These are phyloP conservation scores for Silurus glanis DNA, from an alignment of 2,113 vertebrate species.

Conservation along the genomic window DNA sequence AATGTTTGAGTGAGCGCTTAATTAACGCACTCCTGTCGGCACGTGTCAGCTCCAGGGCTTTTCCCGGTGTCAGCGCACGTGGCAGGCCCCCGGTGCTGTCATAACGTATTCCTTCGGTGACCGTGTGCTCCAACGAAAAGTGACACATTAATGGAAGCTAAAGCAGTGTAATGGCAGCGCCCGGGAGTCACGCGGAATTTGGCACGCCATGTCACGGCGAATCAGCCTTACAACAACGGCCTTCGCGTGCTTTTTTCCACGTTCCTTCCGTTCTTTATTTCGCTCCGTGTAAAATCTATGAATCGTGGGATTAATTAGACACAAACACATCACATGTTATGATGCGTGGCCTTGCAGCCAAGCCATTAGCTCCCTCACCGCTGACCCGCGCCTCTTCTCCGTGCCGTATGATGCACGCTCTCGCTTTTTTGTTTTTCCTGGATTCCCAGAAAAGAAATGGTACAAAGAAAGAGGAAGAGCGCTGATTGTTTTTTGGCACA, in stretches of 20 bases:
- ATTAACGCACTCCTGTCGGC: constrained; percentile 61
- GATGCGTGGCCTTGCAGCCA: constrained; percentile 37
- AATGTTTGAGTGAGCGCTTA: constrained; percentile 57
- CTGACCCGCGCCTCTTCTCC: constrained; percentile 42
- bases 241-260: constrained; percentile 6
- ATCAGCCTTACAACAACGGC: constrained; percentile 39
- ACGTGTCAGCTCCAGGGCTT: constrained; percentile 66
- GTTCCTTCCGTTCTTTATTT: neutral
- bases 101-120: constrained; percentile 67
- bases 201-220: constrained; percentile 66
- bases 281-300: neutral
- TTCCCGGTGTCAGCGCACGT: constrained; percentile 68
- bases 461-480: constrained; percentile 1
- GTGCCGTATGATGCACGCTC: neutral
- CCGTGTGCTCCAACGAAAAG: constrained; percentile 64
- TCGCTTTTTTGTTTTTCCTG: constrained; percentile 26
- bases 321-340: constrained; percentile 44
- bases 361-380: constrained; percentile 44
- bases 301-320: constrained; percentile 44
- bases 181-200: constrained; percentile 51
- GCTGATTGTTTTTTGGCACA: constrained; percentile 22
- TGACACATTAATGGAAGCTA: constrained; percentile 78
- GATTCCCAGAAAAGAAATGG: constrained; percentile 4
- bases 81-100: constrained; percentile 71
- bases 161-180: constrained; percentile 70